Evolutionary conservation across 2,888 invertebrate genomes (phyloP).

Genomic region (Fabriciana adippe): DNA sequence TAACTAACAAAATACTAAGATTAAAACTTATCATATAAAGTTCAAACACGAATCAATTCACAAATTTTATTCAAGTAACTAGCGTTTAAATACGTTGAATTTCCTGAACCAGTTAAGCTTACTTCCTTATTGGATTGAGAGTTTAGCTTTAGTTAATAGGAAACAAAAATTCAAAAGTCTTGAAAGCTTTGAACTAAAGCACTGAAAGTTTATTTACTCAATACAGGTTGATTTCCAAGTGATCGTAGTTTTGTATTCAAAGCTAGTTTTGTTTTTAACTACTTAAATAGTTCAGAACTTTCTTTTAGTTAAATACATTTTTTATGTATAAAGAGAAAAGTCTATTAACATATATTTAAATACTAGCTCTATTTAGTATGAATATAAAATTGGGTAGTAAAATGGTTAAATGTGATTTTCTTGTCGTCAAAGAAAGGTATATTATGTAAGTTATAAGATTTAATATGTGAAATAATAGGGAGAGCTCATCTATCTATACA

Average conservation of each 20-base stretch:
- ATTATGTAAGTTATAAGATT: too few species aligned
- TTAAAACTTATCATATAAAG: slow-evolving; percentile 2
- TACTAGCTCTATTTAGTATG: too few species aligned
- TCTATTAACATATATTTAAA: too few species aligned
- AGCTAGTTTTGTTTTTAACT: too few species aligned
- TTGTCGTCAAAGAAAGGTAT: too few species aligned
- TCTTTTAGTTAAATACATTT: too few species aligned
- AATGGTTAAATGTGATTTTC: too few species aligned
- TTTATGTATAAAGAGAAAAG: too few species aligned
- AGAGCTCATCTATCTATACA: too few species aligned
- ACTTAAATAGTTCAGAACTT: too few species aligned
- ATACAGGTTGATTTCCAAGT: neutral
- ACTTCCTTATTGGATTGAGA: slow-evolving; percentile 16
- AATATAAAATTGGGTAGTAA: too few species aligned
- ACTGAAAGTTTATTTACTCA: slow-evolving; percentile 2
- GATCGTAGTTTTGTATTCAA: neutral
- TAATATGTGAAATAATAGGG: too few species aligned
- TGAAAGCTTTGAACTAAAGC: neutral
- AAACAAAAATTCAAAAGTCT: slow-evolving; percentile 11
- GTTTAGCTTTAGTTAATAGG: slow-evolving; percentile 13
- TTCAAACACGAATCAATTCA: slow-evolving; percentile 11
- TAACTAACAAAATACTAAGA: neutral
- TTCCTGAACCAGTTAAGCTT: slow-evolving; percentile 11
- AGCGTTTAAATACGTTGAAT: slow-evolving; percentile 10
- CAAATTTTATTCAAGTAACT: neutral